These are phyloP conservation scores for Monoplex corrugatus DNA, from an alignment of 2,888 invertebrate genomes.

Conservation along the genomic window DNA sequence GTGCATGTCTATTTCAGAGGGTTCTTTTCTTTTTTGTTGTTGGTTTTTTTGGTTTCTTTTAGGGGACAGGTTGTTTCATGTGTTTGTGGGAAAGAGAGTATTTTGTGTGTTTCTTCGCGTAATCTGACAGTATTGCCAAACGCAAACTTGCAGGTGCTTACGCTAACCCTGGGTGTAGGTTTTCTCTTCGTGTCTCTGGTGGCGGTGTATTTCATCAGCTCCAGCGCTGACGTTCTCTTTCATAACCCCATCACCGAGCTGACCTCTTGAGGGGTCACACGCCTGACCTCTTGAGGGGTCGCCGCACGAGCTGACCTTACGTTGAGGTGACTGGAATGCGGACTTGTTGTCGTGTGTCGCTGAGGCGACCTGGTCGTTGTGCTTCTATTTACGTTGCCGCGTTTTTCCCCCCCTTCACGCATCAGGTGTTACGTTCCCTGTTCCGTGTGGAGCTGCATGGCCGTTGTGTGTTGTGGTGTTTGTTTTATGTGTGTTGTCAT, in stretches of 20 bases:
- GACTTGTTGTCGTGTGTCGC: background rate
- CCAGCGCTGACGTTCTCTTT: conserved; percentile 60
- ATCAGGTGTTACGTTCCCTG: no score
- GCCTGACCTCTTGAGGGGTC: no score
- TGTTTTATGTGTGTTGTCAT: background rate
- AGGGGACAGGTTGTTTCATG: no score
- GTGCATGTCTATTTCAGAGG: no score
- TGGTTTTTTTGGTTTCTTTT: no score
- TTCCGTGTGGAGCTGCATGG: no score
- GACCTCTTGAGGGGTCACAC: background rate
- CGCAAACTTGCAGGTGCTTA: conserved; percentile 64
- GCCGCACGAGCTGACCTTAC: background rate
- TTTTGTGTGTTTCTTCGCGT: no score
- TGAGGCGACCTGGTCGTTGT: background rate
- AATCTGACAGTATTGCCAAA: no score
- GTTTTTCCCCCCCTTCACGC: no score
- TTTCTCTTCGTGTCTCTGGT: conserved; percentile 60
- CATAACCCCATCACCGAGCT: conserved; percentile 31
- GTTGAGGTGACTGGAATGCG: background rate
- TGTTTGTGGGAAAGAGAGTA: no score
- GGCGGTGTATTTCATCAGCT: conserved; percentile 60
- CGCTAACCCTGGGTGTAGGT: conserved; percentile 60
- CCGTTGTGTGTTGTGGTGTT: background rate
- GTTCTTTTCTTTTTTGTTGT: no score
- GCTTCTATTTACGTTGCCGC: no score